Base-by-base conservation (phyloP, 2,113 vertebrate genomes). In the Trematomus loennbergii region DNA sequence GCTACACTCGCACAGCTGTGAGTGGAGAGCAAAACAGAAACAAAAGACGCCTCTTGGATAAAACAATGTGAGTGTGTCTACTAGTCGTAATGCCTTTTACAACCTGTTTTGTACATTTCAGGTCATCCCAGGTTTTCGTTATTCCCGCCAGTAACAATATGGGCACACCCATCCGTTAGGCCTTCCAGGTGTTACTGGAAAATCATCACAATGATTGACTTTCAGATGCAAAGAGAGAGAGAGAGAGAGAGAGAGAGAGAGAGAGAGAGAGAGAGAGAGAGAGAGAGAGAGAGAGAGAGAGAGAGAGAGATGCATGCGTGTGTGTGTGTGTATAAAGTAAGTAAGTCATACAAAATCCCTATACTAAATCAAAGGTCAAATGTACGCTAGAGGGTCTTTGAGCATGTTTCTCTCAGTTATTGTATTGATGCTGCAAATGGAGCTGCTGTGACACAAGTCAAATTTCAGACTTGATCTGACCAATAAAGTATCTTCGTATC, bases 101-200 rank as follows among this genome's bases (percentile, higher is more conserved):
- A 73, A 81, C 74, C 74, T 63, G 12, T 43, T 85, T 61, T 36
- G 29, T 58, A 18, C 62, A 16, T 69, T 61, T 59, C 33, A 59
- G 59, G 63, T 69, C 70, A 50, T 75, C 25, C 17, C 36, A 15
- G 58, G 52, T 65, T 66, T 81, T 76, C 73, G 67, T 64, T 63
- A 53, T 66, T 22, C 9, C 63, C 71, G 67, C 62, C 81, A 75
- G 49, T 40, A 72, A 75, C 13, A 54, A 52, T 36, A 4, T 1
- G 2, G 79, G 16, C 81, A 65, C 76, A 58, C 85, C 82, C 87
- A 60, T 70, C 63, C n/a, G 45, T 33, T 3, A 33, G 54, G 55
- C 45, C 20, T 50, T 69, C 49, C 81, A 80, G 81, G 84, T 88
- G 83, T 75, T 84, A 68, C 64, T 53, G 78, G 76, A 87, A 91